These are phyloP conservation scores for Tupaia chinensis DNA, from an alignment of 2,113 vertebrate genomes.

Conservation along the genomic window DNA sequence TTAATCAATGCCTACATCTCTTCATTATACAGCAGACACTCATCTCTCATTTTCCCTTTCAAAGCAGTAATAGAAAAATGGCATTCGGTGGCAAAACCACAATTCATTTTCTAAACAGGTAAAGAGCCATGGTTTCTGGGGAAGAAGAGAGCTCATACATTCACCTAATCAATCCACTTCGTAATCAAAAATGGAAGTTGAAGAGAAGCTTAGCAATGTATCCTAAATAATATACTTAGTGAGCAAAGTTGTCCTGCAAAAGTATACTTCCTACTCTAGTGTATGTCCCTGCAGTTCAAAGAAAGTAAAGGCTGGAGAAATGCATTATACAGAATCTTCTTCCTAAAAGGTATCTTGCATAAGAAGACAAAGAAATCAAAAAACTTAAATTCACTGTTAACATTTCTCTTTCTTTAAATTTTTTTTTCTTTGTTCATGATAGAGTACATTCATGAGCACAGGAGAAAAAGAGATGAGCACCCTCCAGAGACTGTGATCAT, in stretches of 20 bases:
- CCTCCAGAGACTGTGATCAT: no score
- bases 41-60: fast-evolving
- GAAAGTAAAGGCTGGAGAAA: conserved; percentile 59
- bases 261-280: neutral
- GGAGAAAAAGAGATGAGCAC: no score
- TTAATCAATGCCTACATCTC: conserved; percentile 38
- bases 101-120: conserved; percentile 49
- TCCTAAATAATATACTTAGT: neutral
- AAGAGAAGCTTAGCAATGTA: conserved; percentile 16
- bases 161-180: neutral
- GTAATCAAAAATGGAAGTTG: conserved; percentile 14
- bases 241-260: conserved; percentile 33
- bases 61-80: neutral
- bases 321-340: conserved; percentile 30
- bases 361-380: conserved; percentile 9
- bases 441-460: no score
- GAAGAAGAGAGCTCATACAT: neutral
- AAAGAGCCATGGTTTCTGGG: neutral
- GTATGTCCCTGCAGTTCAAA: neutral
- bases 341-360: neutral
- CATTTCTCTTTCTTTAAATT: no score
- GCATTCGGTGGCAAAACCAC: conserved; percentile 55
- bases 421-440: no score
- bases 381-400: conserved; percentile 45
- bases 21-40: neutral